Base-by-base conservation (phyloP, 2,113 vertebrate species). In the Semnopithecus entellus region DNA sequence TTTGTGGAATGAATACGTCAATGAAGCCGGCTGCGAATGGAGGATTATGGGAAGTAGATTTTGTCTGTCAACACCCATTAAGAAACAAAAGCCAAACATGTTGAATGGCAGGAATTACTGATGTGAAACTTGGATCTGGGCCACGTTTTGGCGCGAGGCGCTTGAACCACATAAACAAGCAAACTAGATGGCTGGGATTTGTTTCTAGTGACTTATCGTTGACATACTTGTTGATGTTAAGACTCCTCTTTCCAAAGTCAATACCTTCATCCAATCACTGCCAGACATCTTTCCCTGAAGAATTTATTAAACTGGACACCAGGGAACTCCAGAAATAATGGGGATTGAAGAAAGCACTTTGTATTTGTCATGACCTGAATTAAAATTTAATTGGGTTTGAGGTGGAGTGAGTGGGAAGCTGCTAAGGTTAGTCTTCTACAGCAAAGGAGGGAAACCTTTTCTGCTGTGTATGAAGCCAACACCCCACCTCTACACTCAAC, bases 371-470 rank as follows among this genome's bases (percentile, higher is more conserved):
- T 68, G 48, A 52, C 48, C 76, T 80, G n/a, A 48, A 96, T 97
- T 95, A 91, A 87, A 96, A 84, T 96, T 97, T 97, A 95, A 97
- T 73, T 90, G 94, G 89, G 48, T 50, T 68, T 81, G 52, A 92
- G 87, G 81, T 81, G 70, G 83, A 72, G 18, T 40, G 50, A 84
- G 59, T 27, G 27, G 73, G 78, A 88, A 85, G 86, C 10, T 70
- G 75, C 52, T 68, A 80, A 90, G 23, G 43, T 32, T 38, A 17
- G 48, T 80, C 78, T 94, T 76, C 59, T 32, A 22, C 12, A 30
- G 72, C 43, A 52, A 64, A 92, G 1, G 25, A 68, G 55, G 50
- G 48, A 50, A 30, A 45, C 0, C 16, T n/a, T 61, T 88, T 87
- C 72, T 79, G 45, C 30, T 55, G 35, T n/a, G 14, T 43, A 23